phyloP scores from a whole-genome alignment of 2,113 vertebrate genomes.

The Oxyruncus cristatus region DNA sequence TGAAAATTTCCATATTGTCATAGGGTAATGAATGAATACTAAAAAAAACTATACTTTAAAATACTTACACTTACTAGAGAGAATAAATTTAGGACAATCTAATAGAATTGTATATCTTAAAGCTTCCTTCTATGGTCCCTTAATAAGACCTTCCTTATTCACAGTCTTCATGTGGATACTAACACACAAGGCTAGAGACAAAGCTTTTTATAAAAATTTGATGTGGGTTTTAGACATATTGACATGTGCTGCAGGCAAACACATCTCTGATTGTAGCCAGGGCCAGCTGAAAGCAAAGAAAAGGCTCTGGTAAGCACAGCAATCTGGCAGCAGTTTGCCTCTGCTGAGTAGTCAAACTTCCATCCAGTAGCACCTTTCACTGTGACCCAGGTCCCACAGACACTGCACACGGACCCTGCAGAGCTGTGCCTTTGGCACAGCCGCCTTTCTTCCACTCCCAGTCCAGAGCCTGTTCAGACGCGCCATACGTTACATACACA shows the following conservation, averaged over 20 bases:
- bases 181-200: neutral
- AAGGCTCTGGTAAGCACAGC: neutral
- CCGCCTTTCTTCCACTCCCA: fast-evolving
- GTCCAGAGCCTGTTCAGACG: neutral
- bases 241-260: neutral
- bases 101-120: neutral
- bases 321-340: fast-evolving
- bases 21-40: neutral
- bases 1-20: neutral
- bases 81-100: neutral
- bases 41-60: neutral
- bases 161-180: neutral
- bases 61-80: neutral
- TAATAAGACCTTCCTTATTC: neutral
- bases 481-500: fast-evolving
- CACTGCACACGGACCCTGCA: fast-evolving
- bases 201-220: neutral
- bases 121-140: neutral
- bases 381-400: neutral
- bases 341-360: neutral
- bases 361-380: fast-evolving
- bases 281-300: neutral
- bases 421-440: fast-evolving
- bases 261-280: neutral
- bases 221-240: neutral